Percentiles rank a stretch among this genome's conserved stretches.
These are phyloP conservation scores for Gasterosteus aculeatus DNA, from an alignment of 2,113 vertebrate genomes.

Conservation along the genomic window DNA sequence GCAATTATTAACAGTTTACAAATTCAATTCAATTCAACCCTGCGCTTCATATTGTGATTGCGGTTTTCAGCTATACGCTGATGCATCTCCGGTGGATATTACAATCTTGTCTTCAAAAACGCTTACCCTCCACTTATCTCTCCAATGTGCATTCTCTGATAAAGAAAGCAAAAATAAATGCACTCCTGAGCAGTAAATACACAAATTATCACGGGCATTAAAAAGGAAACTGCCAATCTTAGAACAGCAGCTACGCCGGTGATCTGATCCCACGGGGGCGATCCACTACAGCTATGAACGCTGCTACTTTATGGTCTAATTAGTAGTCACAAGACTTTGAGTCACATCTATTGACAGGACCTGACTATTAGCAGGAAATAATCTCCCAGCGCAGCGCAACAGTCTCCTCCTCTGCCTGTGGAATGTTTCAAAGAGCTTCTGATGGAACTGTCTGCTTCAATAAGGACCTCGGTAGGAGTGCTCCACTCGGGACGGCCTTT, in stretches of 20 bases:
- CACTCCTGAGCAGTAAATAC: constrained; percentile 11
- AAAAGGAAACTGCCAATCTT: constrained; percentile 44
- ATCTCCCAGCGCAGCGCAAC: constrained; percentile 7
- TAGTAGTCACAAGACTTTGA: constrained; percentile 42
- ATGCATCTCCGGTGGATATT: not conserved
- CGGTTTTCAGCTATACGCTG: not conserved
- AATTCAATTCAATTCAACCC: not conserved
- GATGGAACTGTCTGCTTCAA: too few species aligned
- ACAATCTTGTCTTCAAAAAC: not conserved
- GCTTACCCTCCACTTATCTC: constrained; percentile 13
- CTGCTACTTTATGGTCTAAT: constrained; percentile 52
- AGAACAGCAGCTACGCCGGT: constrained; percentile 38
- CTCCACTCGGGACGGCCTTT: constrained; percentile 34
- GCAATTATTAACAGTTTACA: constrained; percentile 2
- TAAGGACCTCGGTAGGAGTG: constrained; percentile 19
- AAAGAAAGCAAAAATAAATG: constrained; percentile 24
- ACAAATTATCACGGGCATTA: constrained; percentile 27
- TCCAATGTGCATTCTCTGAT: constrained; percentile 23
- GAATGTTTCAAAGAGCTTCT: not conserved
- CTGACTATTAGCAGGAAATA: constrained; percentile 21
- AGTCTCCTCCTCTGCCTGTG: not conserved
- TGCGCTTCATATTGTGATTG: not conserved
- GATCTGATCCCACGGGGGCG: constrained; percentile 41
- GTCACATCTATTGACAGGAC: constrained; percentile 38
- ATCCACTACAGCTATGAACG: constrained; percentile 37